Evolutionary conservation across 2,113 vertebrate species (phyloP).

Genomic region (Macquaria ambigua): DNA sequence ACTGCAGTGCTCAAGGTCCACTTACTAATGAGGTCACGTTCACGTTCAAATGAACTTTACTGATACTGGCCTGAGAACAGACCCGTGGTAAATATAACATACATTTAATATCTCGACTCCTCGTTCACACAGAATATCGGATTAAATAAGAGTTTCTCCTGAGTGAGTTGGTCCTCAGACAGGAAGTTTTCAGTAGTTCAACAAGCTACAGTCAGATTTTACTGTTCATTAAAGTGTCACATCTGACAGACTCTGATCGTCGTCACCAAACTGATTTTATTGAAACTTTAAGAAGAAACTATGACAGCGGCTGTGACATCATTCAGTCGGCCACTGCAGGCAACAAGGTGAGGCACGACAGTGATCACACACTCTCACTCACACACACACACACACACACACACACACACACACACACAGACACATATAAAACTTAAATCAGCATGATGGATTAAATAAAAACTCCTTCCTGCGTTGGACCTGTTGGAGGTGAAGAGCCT

Average conservation of each 20-base stretch:
- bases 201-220: too few species aligned
- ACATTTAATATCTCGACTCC: neutral
- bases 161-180: neutral
- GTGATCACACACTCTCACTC: neutral
- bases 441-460: conserved; percentile 53
- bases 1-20: neutral
- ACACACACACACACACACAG: neutral
- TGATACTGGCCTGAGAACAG: too few species aligned
- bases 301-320: conserved; percentile 13
- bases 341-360: conserved; percentile 57
- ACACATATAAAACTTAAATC: conserved; percentile 1
- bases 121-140: neutral
- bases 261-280: conserved; percentile 47
- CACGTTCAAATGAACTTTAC: too few species aligned
- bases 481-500: conserved; percentile 10
- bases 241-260: neutral
- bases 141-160: neutral
- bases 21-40: neutral
- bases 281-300: conserved; percentile 32
- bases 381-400: neutral
- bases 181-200: neutral
- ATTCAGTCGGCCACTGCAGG: conserved; percentile 27
- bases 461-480: neutral
- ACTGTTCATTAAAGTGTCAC: neutral
- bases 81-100: neutral